Base-by-base conservation (phyloP, 2,797 vertebrate genomes). In the Micrastur ruficollis region DNA sequence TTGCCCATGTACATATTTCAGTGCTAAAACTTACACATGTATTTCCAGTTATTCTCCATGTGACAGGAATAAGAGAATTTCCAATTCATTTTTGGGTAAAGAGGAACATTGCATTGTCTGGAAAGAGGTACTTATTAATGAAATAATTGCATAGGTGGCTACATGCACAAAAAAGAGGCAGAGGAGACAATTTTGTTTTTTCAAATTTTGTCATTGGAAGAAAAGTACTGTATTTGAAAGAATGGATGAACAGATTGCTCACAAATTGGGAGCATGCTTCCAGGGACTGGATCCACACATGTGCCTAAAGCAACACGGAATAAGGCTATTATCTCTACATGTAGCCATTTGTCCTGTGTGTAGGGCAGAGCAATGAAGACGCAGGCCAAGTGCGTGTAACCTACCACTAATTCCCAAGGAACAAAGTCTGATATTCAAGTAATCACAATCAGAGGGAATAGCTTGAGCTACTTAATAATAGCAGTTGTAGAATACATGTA, bases 401-500 rank as follows among this genome's bases (percentile, higher is more conserved):
- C 47, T 73, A 59, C 42, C 34, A 46, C 10, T 73, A 84, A 86
- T 89, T 81, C 52, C 27, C 9, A 85, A 56, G 31, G n/a, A 31
- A 90, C 81, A 79, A 88, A 13, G 8, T 68, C 53, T 80, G 59
- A 55, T 86, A 23, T 46, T 86, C 82, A 90, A 72, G 74, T 49
- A 91, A 46, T 59, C 59, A 70, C 46, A 79, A 62, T 56, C 40
- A 89, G 70, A 76, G 29, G 26, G 67, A 84, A 74, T 73, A 90
- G 78, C 26, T 47, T 80, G 81, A 97, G 52, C 70, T 94, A 81
- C 81, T 95, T 97, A 95, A 87, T 90, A 90, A 95, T 34, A 91
- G 74, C 40, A 32, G 38, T 74, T 95, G 71, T 71, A 82, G 91
- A 93, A 89, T 58, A 85, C n/a, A 66, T 27, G 62, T 27, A 13